A percentile compares a stretch with the other conserved stretches of the same genome.
phyloP scores from a whole-genome alignment of 2,888 invertebrate species.

The Papilio elwesi region DNA sequence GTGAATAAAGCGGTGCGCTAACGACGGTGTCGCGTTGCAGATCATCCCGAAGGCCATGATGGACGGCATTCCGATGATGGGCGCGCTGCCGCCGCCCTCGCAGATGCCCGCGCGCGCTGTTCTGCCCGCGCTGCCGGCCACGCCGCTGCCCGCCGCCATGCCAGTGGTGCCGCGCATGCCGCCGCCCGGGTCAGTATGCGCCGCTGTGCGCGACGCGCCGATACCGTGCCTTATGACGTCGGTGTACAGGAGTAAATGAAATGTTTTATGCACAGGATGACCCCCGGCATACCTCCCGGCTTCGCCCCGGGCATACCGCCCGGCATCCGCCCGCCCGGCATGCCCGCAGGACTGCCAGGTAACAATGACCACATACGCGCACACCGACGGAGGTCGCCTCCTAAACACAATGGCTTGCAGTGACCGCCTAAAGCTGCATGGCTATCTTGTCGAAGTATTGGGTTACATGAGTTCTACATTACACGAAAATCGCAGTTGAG shows the following conservation, averaged over 20 bases:
- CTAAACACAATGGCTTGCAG: too few species aligned
- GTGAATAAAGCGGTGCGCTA: too few species aligned
- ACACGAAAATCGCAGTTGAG: too few species aligned
- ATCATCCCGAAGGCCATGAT: constrained; percentile 72
- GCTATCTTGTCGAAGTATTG: too few species aligned
- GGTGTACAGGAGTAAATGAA: neutral
- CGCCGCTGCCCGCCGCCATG: constrained; percentile 44
- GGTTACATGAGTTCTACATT: too few species aligned
- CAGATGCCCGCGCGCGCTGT: constrained; percentile 38
- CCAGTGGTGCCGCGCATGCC: constrained; percentile 61
- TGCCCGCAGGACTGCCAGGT: constrained; percentile 60
- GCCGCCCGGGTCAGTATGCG: constrained; percentile 62
- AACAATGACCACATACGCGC: constrained; percentile 19
- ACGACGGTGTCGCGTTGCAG: constrained; percentile 48
- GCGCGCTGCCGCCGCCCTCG: constrained; percentile 49
- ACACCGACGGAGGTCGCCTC: too few species aligned
- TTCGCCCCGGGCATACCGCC: constrained; percentile 54
- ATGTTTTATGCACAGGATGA: constrained; percentile 38
- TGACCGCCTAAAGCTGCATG: too few species aligned
- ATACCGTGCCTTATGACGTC: too few species aligned
- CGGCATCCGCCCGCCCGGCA: constrained; percentile 46
- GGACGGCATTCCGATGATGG: constrained; percentile 65
- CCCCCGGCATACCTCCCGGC: constrained; percentile 46
- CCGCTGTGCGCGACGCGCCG: neutral
- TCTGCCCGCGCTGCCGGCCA: constrained; percentile 37